Evolutionary conservation across 2,113 vertebrate species (phyloP), one percentile per base, ranked within the genome.

Genomic region (Poeciliopsis prolifica): DNA sequence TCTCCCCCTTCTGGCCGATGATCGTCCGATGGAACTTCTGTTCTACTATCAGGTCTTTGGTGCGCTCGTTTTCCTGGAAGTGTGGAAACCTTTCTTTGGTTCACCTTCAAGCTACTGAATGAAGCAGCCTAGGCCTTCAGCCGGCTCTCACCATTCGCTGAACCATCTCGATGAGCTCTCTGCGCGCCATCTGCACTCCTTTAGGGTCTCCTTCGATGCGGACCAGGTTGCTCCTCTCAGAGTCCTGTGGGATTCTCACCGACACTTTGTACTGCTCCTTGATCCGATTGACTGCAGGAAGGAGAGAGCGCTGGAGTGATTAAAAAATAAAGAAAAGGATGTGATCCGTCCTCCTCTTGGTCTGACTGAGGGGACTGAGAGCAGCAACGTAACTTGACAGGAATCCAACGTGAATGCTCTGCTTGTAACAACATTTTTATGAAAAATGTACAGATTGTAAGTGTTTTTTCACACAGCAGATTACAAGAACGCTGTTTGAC

Each of bases 1-100:
- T 96, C 69, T 96, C 95, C 40, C 95, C 95, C 67, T 96, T 96
- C 84, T 96, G 95, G 1, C 95, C 95, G n/a, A 96, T 96, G 86
- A 96, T 95, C 72, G 94, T 94, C 15, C 95, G 95, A 77, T 96
- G 95, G 75, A 94, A 94, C 78, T 89, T 95, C 87, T 96, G 95
- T 78, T 96, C 95, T 40, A 96, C 94, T 0, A 95, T 95, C 88
- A 96, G 81, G 75, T 96, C 95, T 92, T 95, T 96, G 77, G 94
- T 95, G 72, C 95, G 93, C 73, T 96, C 95, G 3, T 96, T 96
- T 85, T 95, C 95, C 95, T 96, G 75, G 2, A 48, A 65, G 54
- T 4, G 1, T 15, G 8, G 58, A 14, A 37, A 44, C 19, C 3
- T n/a, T 12, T 13, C 9, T 19, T 33, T 17, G 3, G 3, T 31